A percentile compares a stretch with the other conserved stretches of the same genome.
phyloP scores from a whole-genome alignment of 2,797 vertebrate genomes.

The Intellagama lesueurii region DNA sequence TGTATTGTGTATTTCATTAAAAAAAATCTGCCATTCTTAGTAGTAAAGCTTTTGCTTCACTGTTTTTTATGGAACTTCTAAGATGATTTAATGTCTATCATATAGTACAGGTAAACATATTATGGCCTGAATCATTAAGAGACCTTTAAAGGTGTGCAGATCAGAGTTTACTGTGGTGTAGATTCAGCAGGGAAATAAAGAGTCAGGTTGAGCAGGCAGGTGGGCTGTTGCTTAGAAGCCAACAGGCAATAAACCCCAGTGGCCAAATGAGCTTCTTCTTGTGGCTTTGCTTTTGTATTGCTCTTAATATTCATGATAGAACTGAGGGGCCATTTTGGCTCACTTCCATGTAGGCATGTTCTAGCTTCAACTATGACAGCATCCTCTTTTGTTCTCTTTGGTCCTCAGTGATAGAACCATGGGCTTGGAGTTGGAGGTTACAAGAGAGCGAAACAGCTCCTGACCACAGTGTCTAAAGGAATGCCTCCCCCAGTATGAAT shows the following conservation, averaged over 20 bases:
- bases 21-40: slow-evolving; percentile 49
- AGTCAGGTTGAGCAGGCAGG: neutral
- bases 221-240: neutral
- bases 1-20: slow-evolving; percentile 63
- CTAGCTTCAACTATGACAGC: too few relatives aligned
- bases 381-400: too few relatives aligned
- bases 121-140: neutral
- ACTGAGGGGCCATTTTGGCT: too few relatives aligned
- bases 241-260: neutral
- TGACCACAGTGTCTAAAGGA: too few relatives aligned
- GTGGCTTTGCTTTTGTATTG: too few relatives aligned
- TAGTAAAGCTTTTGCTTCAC: slow-evolving; percentile 37
- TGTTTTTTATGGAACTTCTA: neutral
- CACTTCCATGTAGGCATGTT: too few relatives aligned
- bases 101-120: neutral
- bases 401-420: too few relatives aligned
- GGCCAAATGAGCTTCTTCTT: neutral
- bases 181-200: neutral
- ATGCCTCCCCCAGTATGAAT: too few relatives aligned
- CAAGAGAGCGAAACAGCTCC: too few relatives aligned
- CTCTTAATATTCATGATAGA: too few relatives aligned
- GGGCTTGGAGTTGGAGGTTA: too few relatives aligned
- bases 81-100: neutral
- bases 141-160: neutral
- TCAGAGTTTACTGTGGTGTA: neutral